A percentile compares a stretch with the other conserved stretches of the same genome.
phyloP scores from a whole-genome alignment of 1,140 invertebrate genomes.

The Oncopeltus fasciatus region DNA sequence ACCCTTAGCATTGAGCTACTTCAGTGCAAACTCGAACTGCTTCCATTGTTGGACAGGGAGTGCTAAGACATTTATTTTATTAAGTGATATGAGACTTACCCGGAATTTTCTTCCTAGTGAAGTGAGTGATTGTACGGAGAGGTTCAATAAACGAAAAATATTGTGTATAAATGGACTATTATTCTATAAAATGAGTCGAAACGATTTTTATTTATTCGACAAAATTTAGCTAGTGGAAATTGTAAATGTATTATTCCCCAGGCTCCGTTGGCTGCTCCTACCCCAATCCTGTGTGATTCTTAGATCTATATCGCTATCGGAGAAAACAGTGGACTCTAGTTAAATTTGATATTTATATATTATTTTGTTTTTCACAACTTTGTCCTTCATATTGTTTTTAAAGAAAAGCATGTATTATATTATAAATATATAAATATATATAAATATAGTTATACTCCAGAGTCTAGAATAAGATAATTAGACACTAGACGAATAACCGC shows the following conservation, averaged over 20 bases:
- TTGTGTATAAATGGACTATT: constrained; percentile 4
- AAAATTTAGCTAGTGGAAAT: constrained; percentile 10
- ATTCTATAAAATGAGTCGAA: constrained; percentile 13
- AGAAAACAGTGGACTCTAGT: constrained; percentile 16
- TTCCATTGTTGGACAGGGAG: background rate
- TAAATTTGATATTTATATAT: constrained; percentile 14
- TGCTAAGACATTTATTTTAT: constrained; percentile 3
- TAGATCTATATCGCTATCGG: constrained; percentile 9
- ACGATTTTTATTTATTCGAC: constrained; percentile 14
- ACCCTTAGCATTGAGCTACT: background rate
- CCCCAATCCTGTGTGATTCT: background rate
- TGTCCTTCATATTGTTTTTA: constrained; percentile 9
- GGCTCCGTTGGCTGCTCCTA: background rate
- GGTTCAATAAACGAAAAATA: background rate
- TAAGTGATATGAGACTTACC: background rate
- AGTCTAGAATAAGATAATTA: constrained; percentile 4
- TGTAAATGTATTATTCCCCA: constrained; percentile 7
- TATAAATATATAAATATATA: constrained; percentile 15
- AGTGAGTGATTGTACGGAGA: constrained; percentile 1
- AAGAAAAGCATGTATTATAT: constrained; percentile 18
- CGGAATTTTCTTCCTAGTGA: background rate
- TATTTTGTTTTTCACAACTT: constrained; percentile 12
- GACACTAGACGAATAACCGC: constrained; percentile 3
- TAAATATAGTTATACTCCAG: constrained; percentile 9
- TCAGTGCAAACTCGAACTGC: background rate